Conservation (phyloP, 2,888 invertebrate species). For the Aspidiotus rigidus region DNA sequence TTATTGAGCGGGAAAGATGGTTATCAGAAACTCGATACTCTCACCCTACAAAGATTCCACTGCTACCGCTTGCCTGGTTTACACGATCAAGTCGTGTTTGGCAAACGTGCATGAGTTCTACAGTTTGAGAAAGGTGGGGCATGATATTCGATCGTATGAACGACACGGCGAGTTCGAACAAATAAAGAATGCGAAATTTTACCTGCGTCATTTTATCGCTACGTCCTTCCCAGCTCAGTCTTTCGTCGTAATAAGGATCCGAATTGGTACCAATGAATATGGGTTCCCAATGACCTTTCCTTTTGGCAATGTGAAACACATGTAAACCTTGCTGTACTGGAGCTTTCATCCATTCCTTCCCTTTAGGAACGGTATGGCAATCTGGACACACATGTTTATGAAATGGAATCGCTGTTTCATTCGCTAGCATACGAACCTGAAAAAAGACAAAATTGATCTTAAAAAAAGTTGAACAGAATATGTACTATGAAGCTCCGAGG, state of each 20-base stretch:
- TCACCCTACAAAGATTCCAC: too few species aligned
- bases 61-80: too few species aligned
- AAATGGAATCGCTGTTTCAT: slow-evolving; percentile 77
- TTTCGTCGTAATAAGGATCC: slow-evolving; percentile 81
- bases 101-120: too few species aligned
- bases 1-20: too few species aligned
- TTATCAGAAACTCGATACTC: too few species aligned
- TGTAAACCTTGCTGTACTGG: slow-evolving; percentile 51
- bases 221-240: slow-evolving; percentile 89
- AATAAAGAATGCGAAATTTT: slow-evolving; percentile 37
- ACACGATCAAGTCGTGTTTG: too few species aligned
- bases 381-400: slow-evolving; percentile 82
- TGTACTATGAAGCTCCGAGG: too few species aligned
- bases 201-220: slow-evolving; percentile 96
- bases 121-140: too few species aligned
- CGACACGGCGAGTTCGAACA: background rate
- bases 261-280: slow-evolving; percentile 84
- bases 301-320: slow-evolving; percentile 75
- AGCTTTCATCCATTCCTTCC: slow-evolving; percentile 69
- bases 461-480: too few species aligned
- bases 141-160: too few species aligned
- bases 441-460: slow-evolving; percentile 15
- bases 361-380: slow-evolving; percentile 79
- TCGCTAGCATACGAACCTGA: slow-evolving; percentile 58
- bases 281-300: slow-evolving; percentile 84